Evolutionary conservation across 2,888 invertebrate genomes (phyloP), one percentile per base, ranked within the genome.

Genomic region (Invenusta paracnida): DNA sequence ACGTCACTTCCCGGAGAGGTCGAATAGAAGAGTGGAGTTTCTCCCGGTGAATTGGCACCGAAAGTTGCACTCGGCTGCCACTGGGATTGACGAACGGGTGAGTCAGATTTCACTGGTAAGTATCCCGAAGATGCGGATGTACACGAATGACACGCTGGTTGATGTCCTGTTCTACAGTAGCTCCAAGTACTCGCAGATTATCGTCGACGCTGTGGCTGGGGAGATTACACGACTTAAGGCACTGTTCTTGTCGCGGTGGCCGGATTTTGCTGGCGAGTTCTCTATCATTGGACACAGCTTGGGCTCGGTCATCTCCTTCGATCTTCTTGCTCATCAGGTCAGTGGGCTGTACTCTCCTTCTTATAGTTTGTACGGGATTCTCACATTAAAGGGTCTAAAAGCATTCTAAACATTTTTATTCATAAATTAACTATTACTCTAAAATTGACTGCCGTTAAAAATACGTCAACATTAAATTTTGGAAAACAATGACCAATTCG

Each of bases 101-200:
- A 94, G 95, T 87, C 94, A 94, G 27, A 96, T 98, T 87, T 97
- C 98, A 0, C 92, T 98, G 84, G 94, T 95, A 87, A 96, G 96
- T 89, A 96, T 98, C 88, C 96, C 96, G 0, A 94, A 95, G 87
- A 92, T 98, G 85, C 92, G 98, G 17, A 94, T 94, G 90, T 97
- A 97, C 90, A 96, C 96, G 67, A 98, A 98, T 92, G 96, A 97
- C 89, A 97, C 97, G 0, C 93, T 98, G 17, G 92, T 97, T 0
- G 98, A 98, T 90, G 95, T 97, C 84, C 93, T 98, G 82, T 96
- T 97, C 91, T 98, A 98, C 90, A 96, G 97, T 0, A 96, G 96
- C 91, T 97, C 97, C 0, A 94, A 94, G 30, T 96, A 94, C 91
- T 96, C 95, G 89, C 96, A 96, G 94, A 95, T 94, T 81, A 97